Evolutionary conservation across 2,113 vertebrate genomes (phyloP).

Genomic region (Bufo gargarizans): DNA sequence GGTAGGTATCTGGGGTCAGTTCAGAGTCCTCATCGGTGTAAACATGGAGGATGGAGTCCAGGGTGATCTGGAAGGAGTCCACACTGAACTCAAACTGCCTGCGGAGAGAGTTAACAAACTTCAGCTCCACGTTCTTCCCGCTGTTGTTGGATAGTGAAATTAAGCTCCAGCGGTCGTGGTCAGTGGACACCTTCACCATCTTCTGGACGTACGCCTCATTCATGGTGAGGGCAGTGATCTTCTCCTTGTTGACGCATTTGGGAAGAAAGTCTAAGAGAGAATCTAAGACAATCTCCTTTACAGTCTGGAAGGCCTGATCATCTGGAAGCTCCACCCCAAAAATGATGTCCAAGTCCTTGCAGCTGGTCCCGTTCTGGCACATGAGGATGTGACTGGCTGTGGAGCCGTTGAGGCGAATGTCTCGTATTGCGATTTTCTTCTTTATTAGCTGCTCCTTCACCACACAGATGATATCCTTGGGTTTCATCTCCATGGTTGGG

Average conservation of each 20-base stretch:
- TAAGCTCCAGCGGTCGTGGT: conserved; percentile 93
- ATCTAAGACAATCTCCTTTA: conserved; percentile 89
- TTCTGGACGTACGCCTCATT: conserved; percentile 96
- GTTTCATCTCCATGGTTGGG: conserved; percentile 92
- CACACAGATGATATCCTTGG: conserved; percentile 87
- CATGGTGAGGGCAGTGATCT: conserved; percentile 90
- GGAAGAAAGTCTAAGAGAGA: conserved; percentile 89
- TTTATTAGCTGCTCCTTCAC: conserved; percentile 84
- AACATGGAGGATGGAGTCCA: conserved; percentile 83
- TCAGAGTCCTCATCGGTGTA: conserved; percentile 76
- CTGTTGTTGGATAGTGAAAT: conserved; percentile 96
- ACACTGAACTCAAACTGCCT: conserved; percentile 98
- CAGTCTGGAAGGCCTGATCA: conserved; percentile 89
- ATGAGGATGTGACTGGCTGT: conserved; percentile 94
- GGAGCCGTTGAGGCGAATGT: conserved; percentile 92
- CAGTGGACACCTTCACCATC: conserved; percentile 93
- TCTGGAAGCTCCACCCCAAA: conserved; percentile 88
- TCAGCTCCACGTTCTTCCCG: conserved; percentile 94
- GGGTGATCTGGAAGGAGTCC: conserved; percentile 95
- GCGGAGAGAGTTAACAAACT: conserved; percentile 88
- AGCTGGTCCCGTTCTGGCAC: conserved; percentile 85
- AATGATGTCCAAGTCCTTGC: conserved; percentile 96
- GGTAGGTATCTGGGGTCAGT: conserved; percentile 66
- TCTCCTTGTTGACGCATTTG: conserved; percentile 90
- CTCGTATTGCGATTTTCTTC: conserved; percentile 84